Percentiles rank a stretch among this genome's conserved stretches.
Conservation (phyloP, 1,140 invertebrate genomes). For the Aporrectodea caliginosa region DNA sequence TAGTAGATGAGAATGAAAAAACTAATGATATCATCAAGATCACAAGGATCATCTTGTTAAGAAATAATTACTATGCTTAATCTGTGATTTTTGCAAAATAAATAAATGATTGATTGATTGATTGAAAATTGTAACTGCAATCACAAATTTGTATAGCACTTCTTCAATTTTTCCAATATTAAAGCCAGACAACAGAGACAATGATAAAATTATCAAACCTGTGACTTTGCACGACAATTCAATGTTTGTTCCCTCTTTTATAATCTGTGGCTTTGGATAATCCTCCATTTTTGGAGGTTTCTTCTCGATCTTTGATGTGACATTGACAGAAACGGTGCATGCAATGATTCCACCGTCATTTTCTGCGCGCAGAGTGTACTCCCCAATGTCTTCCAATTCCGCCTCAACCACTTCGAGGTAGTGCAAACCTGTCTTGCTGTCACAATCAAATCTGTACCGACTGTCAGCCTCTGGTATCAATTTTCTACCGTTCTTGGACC, state of each 20-base stretch:
- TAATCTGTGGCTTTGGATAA: constrained; percentile 8
- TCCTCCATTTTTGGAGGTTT: constrained; percentile 1
- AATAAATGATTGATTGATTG: too few relatives aligned
- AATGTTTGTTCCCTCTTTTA: constrained; percentile 21
- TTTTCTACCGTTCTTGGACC: constrained; percentile 49
- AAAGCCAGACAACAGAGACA: too few relatives aligned
- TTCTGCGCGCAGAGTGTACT: constrained; percentile 43
- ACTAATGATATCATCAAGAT: too few relatives aligned
- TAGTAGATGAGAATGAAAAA: too few relatives aligned
- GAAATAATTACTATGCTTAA: too few relatives aligned
- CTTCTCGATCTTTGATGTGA: constrained; percentile 29
- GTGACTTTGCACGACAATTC: constrained; percentile 22
- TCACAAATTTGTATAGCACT: too few relatives aligned
- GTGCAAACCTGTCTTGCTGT: neutral
- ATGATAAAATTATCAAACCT: constrained; percentile 13
- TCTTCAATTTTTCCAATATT: too few relatives aligned
- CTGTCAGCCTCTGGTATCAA: constrained; percentile 37
- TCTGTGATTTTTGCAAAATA: too few relatives aligned
- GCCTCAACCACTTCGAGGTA: constrained; percentile 40
- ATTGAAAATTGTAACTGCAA: too few relatives aligned
- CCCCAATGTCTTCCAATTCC: constrained; percentile 38
- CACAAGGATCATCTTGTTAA: too few relatives aligned
- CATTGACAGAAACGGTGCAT: constrained; percentile 38
- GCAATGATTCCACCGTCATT: constrained; percentile 41
- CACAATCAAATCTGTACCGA: constrained; percentile 6